Percentiles rank a stretch among this genome's conserved stretches.
These are phyloP conservation scores for Neuroterus valhalla DNA, from an alignment of 1,140 invertebrate species.

Conservation along the genomic window DNA sequence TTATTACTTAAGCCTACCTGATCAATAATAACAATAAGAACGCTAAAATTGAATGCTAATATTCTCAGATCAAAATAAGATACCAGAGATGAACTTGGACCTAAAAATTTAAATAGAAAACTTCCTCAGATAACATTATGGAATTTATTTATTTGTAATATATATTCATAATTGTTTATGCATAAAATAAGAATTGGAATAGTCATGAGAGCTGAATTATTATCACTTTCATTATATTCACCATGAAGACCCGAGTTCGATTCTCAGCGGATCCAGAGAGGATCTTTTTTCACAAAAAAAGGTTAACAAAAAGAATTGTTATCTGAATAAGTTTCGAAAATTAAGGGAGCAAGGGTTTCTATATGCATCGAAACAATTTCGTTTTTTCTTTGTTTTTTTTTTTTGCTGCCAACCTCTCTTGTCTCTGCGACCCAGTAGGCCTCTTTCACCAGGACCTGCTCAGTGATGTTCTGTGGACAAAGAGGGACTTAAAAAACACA, in stretches of 20 bases:
- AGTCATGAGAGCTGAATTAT: no score
- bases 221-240: no score
- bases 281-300: background rate
- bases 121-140: constrained; percentile 8
- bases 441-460: constrained; percentile 94
- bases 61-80: constrained; percentile 61
- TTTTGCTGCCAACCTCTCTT: constrained; percentile 85
- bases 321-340: constrained; percentile 38
- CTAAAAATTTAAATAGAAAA: constrained; percentile 53
- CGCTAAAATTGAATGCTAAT: constrained; percentile 63
- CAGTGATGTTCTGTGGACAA: constrained; percentile 91
- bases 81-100: constrained; percentile 62
- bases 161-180: no score
- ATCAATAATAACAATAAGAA: constrained; percentile 54
- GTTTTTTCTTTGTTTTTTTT: constrained; percentile 61
- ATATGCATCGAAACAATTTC: constrained; percentile 72
- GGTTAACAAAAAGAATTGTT: background rate
- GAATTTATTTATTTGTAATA: no score
- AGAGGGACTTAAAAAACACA: constrained; percentile 71
- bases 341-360: constrained; percentile 57
- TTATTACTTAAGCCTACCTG: constrained; percentile 68
- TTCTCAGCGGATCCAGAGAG: constrained; percentile 22
- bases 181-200: background rate
- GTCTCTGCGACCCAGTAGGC: constrained; percentile 92
- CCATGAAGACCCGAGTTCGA: no score